These are phyloP conservation scores for Ceuthmochares aereus DNA, from an alignment of 2,113 vertebrate species.

Conservation along the genomic window DNA sequence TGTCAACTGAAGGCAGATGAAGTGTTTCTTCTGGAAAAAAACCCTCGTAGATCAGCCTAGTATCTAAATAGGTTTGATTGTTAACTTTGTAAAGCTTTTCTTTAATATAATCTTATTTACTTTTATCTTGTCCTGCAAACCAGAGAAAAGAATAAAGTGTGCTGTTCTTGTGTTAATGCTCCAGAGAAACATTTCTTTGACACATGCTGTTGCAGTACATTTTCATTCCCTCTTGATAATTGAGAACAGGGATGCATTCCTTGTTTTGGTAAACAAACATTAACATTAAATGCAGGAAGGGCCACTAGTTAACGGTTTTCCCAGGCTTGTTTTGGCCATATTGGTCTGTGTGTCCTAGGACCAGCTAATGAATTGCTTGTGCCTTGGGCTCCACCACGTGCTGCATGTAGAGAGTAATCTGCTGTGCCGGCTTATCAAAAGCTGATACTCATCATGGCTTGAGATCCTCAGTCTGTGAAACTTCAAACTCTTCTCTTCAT, in stretches of 20 bases:
- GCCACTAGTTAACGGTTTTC: not conserved
- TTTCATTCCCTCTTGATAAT: not conserved
- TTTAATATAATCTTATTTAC: slow-evolving; percentile 20
- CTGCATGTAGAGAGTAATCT: not conserved
- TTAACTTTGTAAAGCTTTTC: slow-evolving; percentile 20
- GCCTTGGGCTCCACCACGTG: not conserved
- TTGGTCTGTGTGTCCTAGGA: not conserved
- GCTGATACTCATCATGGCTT: not conserved
- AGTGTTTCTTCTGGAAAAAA: not conserved
- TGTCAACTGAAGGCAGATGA: slow-evolving; percentile 13
- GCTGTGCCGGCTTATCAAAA: rapidly evolving
- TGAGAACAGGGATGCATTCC: not conserved
- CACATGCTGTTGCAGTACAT: not conserved
- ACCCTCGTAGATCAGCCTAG: not conserved
- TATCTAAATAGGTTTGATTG: not conserved
- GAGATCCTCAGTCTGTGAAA: not conserved
- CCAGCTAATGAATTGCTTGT: not conserved
- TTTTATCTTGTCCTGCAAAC: not conserved
- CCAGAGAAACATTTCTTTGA: not conserved
- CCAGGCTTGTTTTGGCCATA: not conserved
- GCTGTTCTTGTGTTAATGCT: not conserved
- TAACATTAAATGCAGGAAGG: not conserved
- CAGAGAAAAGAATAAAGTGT: not conserved
- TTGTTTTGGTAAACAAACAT: not conserved
- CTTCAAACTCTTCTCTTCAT: not conserved